A percentile compares a stretch with the other conserved stretches of the same genome.
Evolutionary conservation across 2,113 vertebrate species (phyloP).

Genomic region (Eretmochelys imbricata): DNA sequence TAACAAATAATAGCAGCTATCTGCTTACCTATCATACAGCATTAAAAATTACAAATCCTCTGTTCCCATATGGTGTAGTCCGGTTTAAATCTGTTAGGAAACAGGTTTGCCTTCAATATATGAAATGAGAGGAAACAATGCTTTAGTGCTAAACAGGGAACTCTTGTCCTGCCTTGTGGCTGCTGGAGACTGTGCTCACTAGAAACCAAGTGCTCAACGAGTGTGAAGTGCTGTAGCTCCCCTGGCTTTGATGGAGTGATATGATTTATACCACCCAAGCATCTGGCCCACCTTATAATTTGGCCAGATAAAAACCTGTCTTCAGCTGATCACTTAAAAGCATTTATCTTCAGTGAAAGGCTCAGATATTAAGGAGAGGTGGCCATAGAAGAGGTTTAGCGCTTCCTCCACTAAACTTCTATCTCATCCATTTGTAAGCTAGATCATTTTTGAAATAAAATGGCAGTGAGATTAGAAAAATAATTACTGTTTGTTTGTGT

Average conservation of each 20-base stretch:
- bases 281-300: background rate
- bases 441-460: background rate
- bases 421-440: background rate
- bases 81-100: background rate
- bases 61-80: background rate
- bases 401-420: background rate
- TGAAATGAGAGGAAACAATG: background rate
- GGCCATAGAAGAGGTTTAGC: background rate
- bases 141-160: background rate
- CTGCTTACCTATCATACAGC: background rate
- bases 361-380: background rate
- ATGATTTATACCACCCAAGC: background rate
- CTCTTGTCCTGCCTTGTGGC: background rate
- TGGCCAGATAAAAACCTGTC: background rate
- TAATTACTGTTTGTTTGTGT: background rate
- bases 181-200: background rate
- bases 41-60: background rate
- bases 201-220: background rate
- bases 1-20: background rate
- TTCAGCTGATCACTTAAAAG: background rate
- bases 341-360: background rate
- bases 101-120: background rate
- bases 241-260: background rate
- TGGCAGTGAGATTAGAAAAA: background rate
- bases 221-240: background rate